These are phyloP conservation scores for Stegana nigrithorax DNA, from an alignment of 2,888 invertebrate genomes.

Conservation along the genomic window DNA sequence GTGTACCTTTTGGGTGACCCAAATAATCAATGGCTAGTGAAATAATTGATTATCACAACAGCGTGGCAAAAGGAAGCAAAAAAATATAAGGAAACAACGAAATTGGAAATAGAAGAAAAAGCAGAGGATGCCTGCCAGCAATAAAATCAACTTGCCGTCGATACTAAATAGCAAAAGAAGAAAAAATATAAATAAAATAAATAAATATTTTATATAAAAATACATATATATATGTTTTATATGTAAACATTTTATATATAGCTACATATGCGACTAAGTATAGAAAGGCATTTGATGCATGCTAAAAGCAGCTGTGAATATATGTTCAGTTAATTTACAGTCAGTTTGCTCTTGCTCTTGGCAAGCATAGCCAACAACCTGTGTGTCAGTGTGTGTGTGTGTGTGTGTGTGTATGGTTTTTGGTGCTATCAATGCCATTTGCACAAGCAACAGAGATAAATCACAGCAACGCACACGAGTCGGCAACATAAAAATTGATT, in stretches of 20 bases:
- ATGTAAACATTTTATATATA: no score
- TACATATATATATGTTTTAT: no score
- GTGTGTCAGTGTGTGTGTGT: slow-evolving; percentile 17
- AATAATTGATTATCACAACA: slow-evolving; percentile 62
- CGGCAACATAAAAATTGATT: no score
- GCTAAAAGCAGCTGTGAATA: no score
- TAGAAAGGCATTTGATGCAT: no score
- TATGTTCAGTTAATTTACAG: no score
- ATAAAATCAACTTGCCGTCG: slow-evolving; percentile 32
- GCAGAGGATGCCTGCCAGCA: neutral
- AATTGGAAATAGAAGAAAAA: no score
- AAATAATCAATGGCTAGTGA: slow-evolving; percentile 57
- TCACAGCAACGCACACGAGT: neutral
- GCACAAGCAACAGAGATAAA: neutral
- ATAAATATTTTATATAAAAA: no score
- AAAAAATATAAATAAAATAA: no score
- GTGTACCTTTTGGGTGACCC: slow-evolving; percentile 43
- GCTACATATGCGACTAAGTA: no score
- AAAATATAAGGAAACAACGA: slow-evolving; percentile 11
- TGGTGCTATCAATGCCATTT: neutral
- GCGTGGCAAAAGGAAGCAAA: slow-evolving; percentile 29
- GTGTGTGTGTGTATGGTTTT: slow-evolving; percentile 4
- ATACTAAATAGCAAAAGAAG: no score
- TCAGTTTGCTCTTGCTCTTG: slow-evolving; percentile 31
- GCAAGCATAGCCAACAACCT: neutral